Base-by-base conservation (phyloP, 2,888 invertebrate genomes). In the Ferdinandea cuprea region DNA sequence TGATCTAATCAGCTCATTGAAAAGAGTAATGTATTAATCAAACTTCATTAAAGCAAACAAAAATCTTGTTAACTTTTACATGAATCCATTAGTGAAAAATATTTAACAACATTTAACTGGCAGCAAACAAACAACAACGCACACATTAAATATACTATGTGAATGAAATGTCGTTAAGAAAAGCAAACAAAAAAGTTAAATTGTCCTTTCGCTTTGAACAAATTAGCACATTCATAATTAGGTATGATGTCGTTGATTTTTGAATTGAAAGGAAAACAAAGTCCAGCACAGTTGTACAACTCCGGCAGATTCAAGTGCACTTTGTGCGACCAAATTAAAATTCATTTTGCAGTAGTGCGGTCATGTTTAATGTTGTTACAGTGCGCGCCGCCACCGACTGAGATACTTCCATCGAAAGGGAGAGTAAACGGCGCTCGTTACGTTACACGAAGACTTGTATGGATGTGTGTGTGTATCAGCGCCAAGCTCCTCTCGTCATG, bases 341-440 rank as follows among this genome's bases (percentile, higher is more conserved):
- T 76, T 71, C 69, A 69, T 37, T 81, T 69, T 46, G 58, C 40
- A n/a, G n/a, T n/a, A 50, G 19, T 32, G 40, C 35, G 28, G 17
- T 50, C 54, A 28, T 46, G 58, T 69, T 69, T 71, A 59, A 65
- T 25, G 32, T 69, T 69, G 17, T 58, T 74, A 30, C 65, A 59
- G n/a, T n/a, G n/a, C n/a, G n/a, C n/a, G n/a, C 35, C 32, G 9
- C 15, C 15, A 9, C 17, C 15, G 8, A 8, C 15, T 11, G 9
- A 71, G 21, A 74, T 71, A 71, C 65, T 28, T 46, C 54, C 76
- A 77, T 61, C 42, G 81, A 81, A 81, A 81, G 76, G 81, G 81
- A 81, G 81, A 81, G 81, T 81, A 72, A 73, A 32, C 56, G 32
- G 59, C 17, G 28, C 13, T 46, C n/a, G 48, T 32, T 54, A 3